A percentile compares a stretch with the other conserved stretches of the same genome.
Conservation (phyloP, 2,113 vertebrate species). For the Larimichthys polyactis region DNA sequence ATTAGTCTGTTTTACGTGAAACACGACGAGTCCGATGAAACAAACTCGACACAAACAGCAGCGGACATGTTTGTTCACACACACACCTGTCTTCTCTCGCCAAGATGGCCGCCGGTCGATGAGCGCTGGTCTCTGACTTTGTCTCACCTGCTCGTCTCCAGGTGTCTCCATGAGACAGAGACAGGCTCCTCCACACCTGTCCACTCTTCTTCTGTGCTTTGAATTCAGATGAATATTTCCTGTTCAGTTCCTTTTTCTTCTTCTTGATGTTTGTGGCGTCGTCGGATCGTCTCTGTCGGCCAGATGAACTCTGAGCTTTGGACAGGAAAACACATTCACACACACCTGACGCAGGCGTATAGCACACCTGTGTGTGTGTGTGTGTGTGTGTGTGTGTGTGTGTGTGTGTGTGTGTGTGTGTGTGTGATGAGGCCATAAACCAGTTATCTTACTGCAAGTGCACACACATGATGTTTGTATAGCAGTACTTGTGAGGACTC, state of each 20-base stretch:
- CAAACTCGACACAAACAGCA: background rate
- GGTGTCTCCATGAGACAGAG: constrained; percentile 72
- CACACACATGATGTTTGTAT: background rate
- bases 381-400: too few species aligned
- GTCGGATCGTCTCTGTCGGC: constrained; percentile 35
- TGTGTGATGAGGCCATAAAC: constrained; percentile 68
- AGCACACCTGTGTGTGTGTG: constrained; percentile 33
- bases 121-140: background rate
- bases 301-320: constrained; percentile 83
- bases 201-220: background rate
- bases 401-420: too few species aligned
- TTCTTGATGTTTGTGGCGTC: constrained; percentile 21
- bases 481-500: background rate
- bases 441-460: constrained; percentile 20
- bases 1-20: too few species aligned
- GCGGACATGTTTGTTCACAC: constrained; percentile 30
- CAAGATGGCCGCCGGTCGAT: constrained; percentile 65
- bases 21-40: too few species aligned
- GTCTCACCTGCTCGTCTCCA: constrained; percentile 32
- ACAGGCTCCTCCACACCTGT: background rate
- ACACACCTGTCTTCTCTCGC: constrained; percentile 54
- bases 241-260: background rate
- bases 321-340: constrained; percentile 65
- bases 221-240: background rate
- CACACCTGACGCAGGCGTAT: constrained; percentile 61